Evolutionary conservation across 2,113 vertebrate genomes (phyloP).

Genomic region (Lamprologus ornatipinnis): DNA sequence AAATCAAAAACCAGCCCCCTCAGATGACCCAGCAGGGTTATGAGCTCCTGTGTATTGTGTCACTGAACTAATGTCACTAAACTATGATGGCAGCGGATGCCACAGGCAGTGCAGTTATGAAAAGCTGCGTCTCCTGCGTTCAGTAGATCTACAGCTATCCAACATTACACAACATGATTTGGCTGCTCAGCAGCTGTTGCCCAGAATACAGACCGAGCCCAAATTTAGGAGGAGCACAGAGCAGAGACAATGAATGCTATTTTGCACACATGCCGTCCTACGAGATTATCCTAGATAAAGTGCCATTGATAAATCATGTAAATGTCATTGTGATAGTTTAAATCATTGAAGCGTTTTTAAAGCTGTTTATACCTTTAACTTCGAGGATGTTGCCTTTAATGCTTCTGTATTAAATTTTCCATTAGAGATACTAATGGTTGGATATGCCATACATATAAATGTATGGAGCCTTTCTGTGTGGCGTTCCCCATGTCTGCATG

Average conservation of each 20-base stretch:
- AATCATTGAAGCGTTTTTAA: neutral
- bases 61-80: neutral
- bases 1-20: neutral
- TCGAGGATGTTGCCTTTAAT: fast-evolving
- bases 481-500: neutral
- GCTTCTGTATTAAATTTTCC: neutral
- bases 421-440: neutral
- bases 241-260: neutral
- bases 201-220: neutral
- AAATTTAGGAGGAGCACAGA: neutral
- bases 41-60: neutral
- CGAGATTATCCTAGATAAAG: neutral
- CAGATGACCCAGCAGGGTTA: neutral
- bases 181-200: neutral
- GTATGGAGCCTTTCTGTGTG: neutral
- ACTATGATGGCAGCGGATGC: neutral
- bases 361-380: neutral
- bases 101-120: neutral
- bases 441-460: neutral
- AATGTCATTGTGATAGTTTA: neutral
- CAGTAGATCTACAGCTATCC: neutral
- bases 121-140: neutral
- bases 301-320: neutral
- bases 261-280: neutral
- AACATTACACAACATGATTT: constrained; percentile 22